phyloP scores from a whole-genome alignment of 1,140 invertebrate species.

The Oryctes rhinoceros region DNA sequence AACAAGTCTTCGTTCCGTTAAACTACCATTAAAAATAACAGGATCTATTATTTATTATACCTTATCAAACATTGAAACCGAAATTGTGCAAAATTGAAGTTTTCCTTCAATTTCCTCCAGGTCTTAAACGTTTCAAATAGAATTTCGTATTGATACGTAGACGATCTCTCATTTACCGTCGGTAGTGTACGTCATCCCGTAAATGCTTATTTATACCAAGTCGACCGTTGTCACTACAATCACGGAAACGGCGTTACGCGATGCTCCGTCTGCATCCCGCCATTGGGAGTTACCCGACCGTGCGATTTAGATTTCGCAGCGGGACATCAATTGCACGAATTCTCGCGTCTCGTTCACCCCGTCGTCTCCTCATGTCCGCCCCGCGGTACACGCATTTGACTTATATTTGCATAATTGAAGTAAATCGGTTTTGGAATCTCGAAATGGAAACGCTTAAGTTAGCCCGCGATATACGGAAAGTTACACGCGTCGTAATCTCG shows the following conservation, averaged over 20 bases:
- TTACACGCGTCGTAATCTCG: conserved; percentile 3
- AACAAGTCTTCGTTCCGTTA: too few species aligned
- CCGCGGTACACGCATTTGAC: not conserved
- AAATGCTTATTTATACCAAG: conserved; percentile 1
- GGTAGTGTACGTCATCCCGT: not conserved
- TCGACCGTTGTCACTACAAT: conserved; percentile 13
- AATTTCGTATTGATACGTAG: too few species aligned
- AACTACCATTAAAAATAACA: too few species aligned
- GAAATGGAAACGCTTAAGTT: not conserved
- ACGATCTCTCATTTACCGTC: too few species aligned
- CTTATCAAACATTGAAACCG: too few species aligned
- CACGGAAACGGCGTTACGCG: not conserved
- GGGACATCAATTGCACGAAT: conserved; percentile 10
- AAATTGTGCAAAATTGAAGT: too few species aligned
- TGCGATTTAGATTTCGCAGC: not conserved
- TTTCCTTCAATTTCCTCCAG: too few species aligned
- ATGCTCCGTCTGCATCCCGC: not conserved
- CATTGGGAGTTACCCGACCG: not conserved
- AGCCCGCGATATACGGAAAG: not conserved
- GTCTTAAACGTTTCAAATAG: too few species aligned
- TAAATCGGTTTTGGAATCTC: conserved; percentile 10
- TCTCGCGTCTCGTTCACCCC: not conserved
- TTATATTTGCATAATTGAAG: not conserved
- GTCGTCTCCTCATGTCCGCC: not conserved
- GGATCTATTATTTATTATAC: too few species aligned